A percentile compares a stretch with the other conserved stretches of the same genome.
These are phyloP conservation scores for Etheostoma nigrum DNA, from an alignment of 2,797 vertebrate species.

Conservation along the genomic window DNA sequence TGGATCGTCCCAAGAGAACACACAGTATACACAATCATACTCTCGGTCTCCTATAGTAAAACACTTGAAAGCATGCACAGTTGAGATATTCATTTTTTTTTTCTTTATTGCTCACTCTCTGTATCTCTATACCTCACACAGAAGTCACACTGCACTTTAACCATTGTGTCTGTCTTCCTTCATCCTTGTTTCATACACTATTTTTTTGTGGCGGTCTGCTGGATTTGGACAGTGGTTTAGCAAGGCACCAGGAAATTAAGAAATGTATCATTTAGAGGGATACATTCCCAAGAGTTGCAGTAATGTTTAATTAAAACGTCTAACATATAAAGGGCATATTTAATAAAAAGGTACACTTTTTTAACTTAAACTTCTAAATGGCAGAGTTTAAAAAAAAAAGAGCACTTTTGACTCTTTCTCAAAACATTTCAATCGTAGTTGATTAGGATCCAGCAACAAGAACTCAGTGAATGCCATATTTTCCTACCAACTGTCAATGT, in stretches of 20 bases:
- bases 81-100: slow-evolving; percentile 46
- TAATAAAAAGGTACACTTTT: slow-evolving; percentile 20
- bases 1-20: slow-evolving; percentile 37
- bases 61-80: slow-evolving; percentile 37
- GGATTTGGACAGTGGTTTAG: slow-evolving; percentile 21
- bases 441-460: slow-evolving; percentile 49
- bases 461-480: slow-evolving; percentile 49
- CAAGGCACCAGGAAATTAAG: slow-evolving; percentile 45
- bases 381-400: slow-evolving; percentile 50
- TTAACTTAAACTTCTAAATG: slow-evolving; percentile 15
- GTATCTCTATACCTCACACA: slow-evolving; percentile 11
- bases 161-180: slow-evolving; percentile 14
- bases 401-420: slow-evolving; percentile 59
- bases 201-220: slow-evolving; percentile 14
- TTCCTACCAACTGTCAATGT: slow-evolving; percentile 67
- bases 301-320: slow-evolving; percentile 49
- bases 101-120: slow-evolving; percentile 17
- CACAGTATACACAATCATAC: slow-evolving; percentile 39
- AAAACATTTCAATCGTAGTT: slow-evolving; percentile 54
- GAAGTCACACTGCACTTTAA: neutral
- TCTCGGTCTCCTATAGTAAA: slow-evolving; percentile 39
- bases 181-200: slow-evolving; percentile 19
- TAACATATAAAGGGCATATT: slow-evolving; percentile 37
- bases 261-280: slow-evolving; percentile 18
- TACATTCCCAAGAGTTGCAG: slow-evolving; percentile 9